phyloP scores from a whole-genome alignment of 2,888 invertebrate genomes.

The Punctoribates punctum region DNA sequence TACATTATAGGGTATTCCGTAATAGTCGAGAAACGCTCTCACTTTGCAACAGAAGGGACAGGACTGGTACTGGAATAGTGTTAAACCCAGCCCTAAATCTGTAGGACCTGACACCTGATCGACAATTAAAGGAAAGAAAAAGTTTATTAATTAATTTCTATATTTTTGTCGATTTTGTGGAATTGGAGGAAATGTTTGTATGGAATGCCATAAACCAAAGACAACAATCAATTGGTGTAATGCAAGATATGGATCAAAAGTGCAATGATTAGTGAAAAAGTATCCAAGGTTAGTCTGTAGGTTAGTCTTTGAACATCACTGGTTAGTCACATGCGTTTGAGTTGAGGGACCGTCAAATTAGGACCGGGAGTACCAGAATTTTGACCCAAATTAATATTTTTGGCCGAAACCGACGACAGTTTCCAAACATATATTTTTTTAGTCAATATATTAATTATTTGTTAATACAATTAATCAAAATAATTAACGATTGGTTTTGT shows the following conservation, averaged over 20 bases:
- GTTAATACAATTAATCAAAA: too few species aligned
- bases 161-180: too few species aligned
- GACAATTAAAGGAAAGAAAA: not conserved
- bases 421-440: too few species aligned
- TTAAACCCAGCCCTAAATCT: conserved; percentile 62
- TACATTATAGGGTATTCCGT: conserved; percentile 88
- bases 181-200: not conserved
- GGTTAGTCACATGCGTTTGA: not conserved
- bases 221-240: not conserved
- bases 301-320: too few species aligned
- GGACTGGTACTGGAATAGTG: conserved; percentile 92
- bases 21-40: conserved; percentile 81
- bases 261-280: not conserved
- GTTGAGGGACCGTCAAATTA: not conserved
- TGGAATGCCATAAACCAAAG: not conserved
- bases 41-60: conserved; percentile 96
- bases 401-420: too few species aligned
- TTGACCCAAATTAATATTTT: too few species aligned
- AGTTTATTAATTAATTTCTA: too few species aligned
- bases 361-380: too few species aligned
- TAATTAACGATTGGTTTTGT: too few species aligned
- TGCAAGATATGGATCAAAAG: not conserved
- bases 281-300: too few species aligned
- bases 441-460: too few species aligned
- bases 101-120: conserved; percentile 19